Base-by-base conservation (phyloP, 2,113 vertebrate genomes). In the Oceanites oceanicus region DNA sequence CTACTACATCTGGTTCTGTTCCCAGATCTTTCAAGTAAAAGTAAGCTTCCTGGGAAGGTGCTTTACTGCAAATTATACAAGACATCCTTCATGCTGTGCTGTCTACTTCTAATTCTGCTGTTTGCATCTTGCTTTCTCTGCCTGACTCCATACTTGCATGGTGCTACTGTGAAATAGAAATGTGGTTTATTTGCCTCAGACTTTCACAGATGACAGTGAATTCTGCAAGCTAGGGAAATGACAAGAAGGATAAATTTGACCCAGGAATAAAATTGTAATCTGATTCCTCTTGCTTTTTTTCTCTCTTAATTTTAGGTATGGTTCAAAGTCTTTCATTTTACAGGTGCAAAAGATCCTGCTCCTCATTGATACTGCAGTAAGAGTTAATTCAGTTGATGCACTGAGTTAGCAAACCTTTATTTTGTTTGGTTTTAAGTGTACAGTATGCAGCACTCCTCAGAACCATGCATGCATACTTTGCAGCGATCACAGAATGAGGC, bases 401-500 rank as follows among this genome's bases (percentile, higher is more conserved):
- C 18, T 26, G 61, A 65, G 36, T 79, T 45, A 50, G 23, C 13
- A 74, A 74, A 65, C 44, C 3, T 42, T 38, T 50, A 3, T 56
- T 81, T 65, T 40, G 13, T 87, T 67, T 50, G 7, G 6, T 71
- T 74, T 56, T 27, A 56, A 52, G 36, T 22, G 44, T 21, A 12
- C 13, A 15, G 25, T 25, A 32, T 21, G 16, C 12, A 66, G 26
- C 29, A 21, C 34, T 75, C 45, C 25, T 71, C 32, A 47, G 76
- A 65, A 7, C 4, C 10, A 1, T 6, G 4, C 13, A 29, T 12
- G 8, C 10, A 3, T 29, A 10, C 20, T 56, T 40, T 3, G 2
- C 40, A 21, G 26, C 27, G 67, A 36, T 55, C 22, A 29, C 47
- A 29, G 67, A n/a, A 62, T 2, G 13, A 52, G 32, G 19, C 29